phyloP scores from a whole-genome alignment of 2,113 vertebrate species.

The Tragelaphus scriptus region DNA sequence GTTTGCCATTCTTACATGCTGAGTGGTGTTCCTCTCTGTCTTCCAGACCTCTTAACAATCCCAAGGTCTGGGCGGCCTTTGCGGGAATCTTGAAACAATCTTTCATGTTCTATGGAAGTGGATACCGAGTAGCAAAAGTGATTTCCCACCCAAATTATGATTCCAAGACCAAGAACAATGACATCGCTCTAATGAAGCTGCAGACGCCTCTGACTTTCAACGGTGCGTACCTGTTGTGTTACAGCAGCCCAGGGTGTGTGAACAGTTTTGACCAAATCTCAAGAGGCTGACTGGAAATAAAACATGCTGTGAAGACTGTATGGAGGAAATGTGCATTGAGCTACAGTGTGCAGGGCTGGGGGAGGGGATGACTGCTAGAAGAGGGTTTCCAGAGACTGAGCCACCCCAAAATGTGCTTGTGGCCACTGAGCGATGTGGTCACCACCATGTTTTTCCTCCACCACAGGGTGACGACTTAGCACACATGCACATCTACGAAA shows the following conservation, averaged over 20 bases:
- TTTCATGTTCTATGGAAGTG: not conserved
- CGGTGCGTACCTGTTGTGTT: slow-evolving; percentile 53
- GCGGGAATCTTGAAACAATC: slow-evolving; percentile 75
- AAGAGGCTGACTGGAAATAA: fast-evolving
- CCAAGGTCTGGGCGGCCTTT: slow-evolving; percentile 72
- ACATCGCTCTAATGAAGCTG: slow-evolving; percentile 84
- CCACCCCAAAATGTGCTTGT: not conserved
- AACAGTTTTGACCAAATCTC: fast-evolving
- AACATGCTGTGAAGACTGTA: fast-evolving
- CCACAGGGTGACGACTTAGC: fast-evolving
- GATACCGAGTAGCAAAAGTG: slow-evolving; percentile 68
- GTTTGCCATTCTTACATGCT: fast-evolving
- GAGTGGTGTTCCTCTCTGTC: fast-evolving
- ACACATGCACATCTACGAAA: fast-evolving
- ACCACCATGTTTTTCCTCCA: fast-evolving
- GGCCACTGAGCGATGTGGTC: fast-evolving
- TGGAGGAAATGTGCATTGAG: not conserved
- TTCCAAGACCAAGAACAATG: slow-evolving; percentile 79
- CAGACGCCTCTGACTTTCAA: slow-evolving; percentile 66
- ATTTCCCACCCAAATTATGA: slow-evolving; percentile 81
- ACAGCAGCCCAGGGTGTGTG: fast-evolving
- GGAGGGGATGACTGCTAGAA: not conserved
- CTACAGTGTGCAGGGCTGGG: fast-evolving
- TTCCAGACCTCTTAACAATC: slow-evolving; percentile 62
- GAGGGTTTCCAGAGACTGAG: not conserved